Conservation (phyloP, 1,140 invertebrate genomes). For the Pristionchus pacificus region DNA sequence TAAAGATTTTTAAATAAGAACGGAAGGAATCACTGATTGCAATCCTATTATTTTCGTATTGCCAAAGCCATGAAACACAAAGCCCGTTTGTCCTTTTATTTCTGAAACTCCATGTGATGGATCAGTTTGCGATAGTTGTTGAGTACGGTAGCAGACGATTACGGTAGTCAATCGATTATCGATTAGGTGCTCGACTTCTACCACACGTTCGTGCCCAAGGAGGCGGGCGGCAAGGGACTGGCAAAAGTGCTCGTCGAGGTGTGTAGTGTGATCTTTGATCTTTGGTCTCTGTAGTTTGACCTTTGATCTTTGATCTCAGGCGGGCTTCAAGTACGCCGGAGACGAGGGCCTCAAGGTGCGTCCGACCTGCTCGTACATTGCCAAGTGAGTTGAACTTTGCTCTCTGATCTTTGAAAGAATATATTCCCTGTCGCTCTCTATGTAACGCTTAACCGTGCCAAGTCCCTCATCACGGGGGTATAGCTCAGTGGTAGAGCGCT, state of each 20-base stretch:
- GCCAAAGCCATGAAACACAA: too few species aligned
- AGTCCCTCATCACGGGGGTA: too few species aligned
- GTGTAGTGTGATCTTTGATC: neutral
- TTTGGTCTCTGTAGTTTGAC: neutral
- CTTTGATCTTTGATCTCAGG: constrained; percentile 16
- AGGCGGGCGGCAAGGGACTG: constrained; percentile 37
- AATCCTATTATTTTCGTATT: too few species aligned
- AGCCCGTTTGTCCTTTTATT: too few species aligned
- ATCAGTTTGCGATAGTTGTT: too few species aligned
- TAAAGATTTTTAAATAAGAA: too few species aligned
- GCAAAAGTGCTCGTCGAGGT: constrained; percentile 38
- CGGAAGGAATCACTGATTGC: too few species aligned
- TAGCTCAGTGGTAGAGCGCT: constrained; percentile 34
- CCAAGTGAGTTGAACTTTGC: constrained; percentile 10
- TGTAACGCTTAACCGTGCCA: too few species aligned
- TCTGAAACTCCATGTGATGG: too few species aligned
- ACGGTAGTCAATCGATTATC: neutral
- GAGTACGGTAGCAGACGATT: neutral
- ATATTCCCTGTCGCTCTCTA: too few species aligned
- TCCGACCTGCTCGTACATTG: constrained; percentile 27
- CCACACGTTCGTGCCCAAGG: constrained; percentile 37
- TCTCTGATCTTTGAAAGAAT: too few species aligned
- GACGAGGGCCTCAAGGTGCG: constrained; percentile 18
- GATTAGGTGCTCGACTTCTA: constrained; percentile 36
- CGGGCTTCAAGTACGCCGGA: constrained; percentile 21